These are phyloP conservation scores for Karalla daura DNA, from an alignment of 2,797 vertebrate species.

Conservation along the genomic window DNA sequence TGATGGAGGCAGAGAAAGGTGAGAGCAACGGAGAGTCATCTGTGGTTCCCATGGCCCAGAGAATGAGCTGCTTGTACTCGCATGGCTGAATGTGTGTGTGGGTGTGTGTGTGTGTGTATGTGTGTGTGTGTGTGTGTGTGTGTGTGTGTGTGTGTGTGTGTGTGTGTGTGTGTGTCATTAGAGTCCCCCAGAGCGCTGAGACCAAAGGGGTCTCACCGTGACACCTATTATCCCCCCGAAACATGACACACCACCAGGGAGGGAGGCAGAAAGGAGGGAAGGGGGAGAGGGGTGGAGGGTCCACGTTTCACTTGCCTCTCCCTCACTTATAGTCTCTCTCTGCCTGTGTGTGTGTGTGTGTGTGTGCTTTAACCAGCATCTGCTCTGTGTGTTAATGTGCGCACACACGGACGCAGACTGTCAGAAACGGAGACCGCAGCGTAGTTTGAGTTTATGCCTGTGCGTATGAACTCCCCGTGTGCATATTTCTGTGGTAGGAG, in stretches of 20 bases:
- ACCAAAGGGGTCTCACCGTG: slow-evolving; percentile 81
- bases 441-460: slow-evolving; percentile 46
- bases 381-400: slow-evolving; percentile 39
- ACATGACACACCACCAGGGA: slow-evolving; percentile 80
- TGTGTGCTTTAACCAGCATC: slow-evolving; percentile 33
- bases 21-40: slow-evolving; percentile 59
- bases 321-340: slow-evolving; percentile 20
- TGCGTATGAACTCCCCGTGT: slow-evolving; percentile 57
- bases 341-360: slow-evolving; percentile 15
- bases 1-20: slow-evolving; percentile 59
- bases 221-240: slow-evolving; percentile 81
- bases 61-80: slow-evolving; percentile 76
- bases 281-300: slow-evolving; percentile 24
- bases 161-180: slow-evolving; percentile 62
- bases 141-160: slow-evolving; percentile 26
- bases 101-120: slow-evolving; percentile 24
- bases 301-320: slow-evolving; percentile 43
- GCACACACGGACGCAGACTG: neutral
- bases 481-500: slow-evolving; percentile 74
- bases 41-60: slow-evolving; percentile 75
- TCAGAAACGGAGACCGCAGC: slow-evolving; percentile 41
- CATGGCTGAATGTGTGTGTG: slow-evolving; percentile 49
- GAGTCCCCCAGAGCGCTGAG: slow-evolving; percentile 76
- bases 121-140: slow-evolving; percentile 47
- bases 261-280: slow-evolving; percentile 45